Base-by-base conservation (phyloP, 2,797 vertebrate species). In the Macropodus opercularis region DNA sequence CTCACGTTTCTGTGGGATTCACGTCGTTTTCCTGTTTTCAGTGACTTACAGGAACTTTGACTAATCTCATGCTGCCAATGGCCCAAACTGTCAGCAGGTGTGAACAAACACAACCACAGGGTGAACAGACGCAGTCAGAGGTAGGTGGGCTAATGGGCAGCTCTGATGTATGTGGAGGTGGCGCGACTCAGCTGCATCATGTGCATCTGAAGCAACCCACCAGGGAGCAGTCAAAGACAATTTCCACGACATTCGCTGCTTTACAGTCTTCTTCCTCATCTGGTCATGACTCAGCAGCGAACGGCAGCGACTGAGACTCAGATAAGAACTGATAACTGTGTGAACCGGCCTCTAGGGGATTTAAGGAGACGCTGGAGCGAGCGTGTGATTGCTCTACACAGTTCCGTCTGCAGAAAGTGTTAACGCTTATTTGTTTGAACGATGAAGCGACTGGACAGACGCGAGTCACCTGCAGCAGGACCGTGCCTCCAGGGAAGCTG, bases 401-500 rank as follows among this genome's bases (percentile, higher is more conserved):
- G n/a, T n/a, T n/a, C n/a, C n/a, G n/a, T n/a, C n/a, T n/a, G n/a
- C n/a, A n/a, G n/a, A n/a, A n/a, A n/a, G n/a, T n/a, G n/a, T n/a
- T n/a, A n/a, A n/a, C n/a, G n/a, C n/a, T n/a, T n/a, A n/a, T n/a
- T n/a, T n/a, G n/a, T n/a, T n/a, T n/a, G n/a, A n/a, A n/a, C n/a
- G n/a, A n/a, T n/a, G n/a, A n/a, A n/a, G n/a, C n/a, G n/a, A n/a
- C n/a, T n/a, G n/a, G n/a, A 34, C 29, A 40, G 31, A 18, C 12
- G 2, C 1, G 5, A 18, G 7, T 60, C 94, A 99, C 98, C 96
- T 99, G 98, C 68, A 99, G 92, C 69, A 99, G 90, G 84, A 99
- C 93, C 3, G 96, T 99, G 18, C 96, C 97, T 56, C 96, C 98
- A 0, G 96, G 96, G 85, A 99, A 92, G 9, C 96, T 97, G 80